Base-by-base conservation (phyloP, 1,140 invertebrate genomes). In the Centruroides vittatus region DNA sequence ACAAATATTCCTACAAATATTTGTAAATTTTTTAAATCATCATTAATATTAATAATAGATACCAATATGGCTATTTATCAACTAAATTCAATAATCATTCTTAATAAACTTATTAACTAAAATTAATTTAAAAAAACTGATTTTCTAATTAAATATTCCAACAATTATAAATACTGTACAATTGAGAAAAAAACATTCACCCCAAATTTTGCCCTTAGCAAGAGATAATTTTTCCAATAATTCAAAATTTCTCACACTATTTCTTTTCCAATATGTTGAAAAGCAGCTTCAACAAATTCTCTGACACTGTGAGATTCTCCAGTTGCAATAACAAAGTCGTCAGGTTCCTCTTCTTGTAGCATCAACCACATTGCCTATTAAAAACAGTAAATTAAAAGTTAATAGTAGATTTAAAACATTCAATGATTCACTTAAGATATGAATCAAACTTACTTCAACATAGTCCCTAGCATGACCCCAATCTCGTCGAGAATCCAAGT, bases 401-500 rank as follows among this genome's bases (percentile, higher is more conserved):
- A 51, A 51, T 1, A 51, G 34, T n/a, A 51, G 49, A n/a, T n/a
- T 2, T 51, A 34, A 34, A 2, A 6, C 3, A 53, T 53, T 36
- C 51, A 53, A 53, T 53, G 35, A 6, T 34, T 53, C 51, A 34
- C 5, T 53, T 53, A 34, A 34, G 8, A 53, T 53, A 53, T 51
- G 35, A 53, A 53, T 6, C 46, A 52, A n/a, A 58, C 60, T 65
- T 74, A 92, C 90, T 80, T 98, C 89, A 41, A 99, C 91, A 77
- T 98, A 99, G 78, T 99, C 96, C 74, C 85, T 92, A 0, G 97
- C 97, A 79, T 99, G 97, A 10, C 97, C 97, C 97, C 97, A 99
- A 76, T 99, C 97, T 70, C 97, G 79, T 73, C 88, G 86, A 12
- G 95, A 88, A 76, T 98, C 93, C 61, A 99, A 77, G 75, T 98